Evolutionary conservation across 1,140 invertebrate species (phyloP).

Genomic region (Mesaphorura yosii): DNA sequence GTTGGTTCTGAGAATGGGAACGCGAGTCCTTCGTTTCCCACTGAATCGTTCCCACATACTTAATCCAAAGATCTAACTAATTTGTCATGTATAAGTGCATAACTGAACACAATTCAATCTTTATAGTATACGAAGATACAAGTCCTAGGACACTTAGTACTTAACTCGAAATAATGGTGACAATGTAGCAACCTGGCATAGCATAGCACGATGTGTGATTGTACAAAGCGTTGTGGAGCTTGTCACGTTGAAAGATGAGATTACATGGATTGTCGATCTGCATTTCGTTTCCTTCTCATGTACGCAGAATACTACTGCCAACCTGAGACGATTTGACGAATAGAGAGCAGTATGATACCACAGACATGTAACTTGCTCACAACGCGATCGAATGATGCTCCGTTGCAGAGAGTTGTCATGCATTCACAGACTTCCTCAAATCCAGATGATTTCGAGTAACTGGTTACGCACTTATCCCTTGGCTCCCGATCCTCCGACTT

Average conservation of each 20-base stretch:
- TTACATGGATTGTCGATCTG: not conserved
- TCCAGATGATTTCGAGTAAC: not conserved
- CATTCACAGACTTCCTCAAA: slow-evolving; percentile 17
- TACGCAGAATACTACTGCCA: not conserved
- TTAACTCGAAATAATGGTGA: no score
- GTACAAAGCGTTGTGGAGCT: not conserved
- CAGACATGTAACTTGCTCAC: not conserved
- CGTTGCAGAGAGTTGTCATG: slow-evolving; percentile 19
- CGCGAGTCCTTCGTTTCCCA: no score
- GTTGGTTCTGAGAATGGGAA: no score
- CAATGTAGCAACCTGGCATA: no score
- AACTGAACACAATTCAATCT: no score
- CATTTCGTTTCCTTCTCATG: not conserved
- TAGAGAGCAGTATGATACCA: not conserved
- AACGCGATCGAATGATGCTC: not conserved
- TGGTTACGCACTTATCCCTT: slow-evolving; percentile 9
- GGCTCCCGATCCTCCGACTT: slow-evolving; percentile 2
- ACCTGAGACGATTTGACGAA: not conserved
- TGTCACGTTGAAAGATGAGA: not conserved
- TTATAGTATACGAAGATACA: no score
- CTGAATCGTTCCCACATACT: no score
- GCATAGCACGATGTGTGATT: not conserved
- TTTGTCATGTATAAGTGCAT: no score
- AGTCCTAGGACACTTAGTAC: no score
- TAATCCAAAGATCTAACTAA: no score